Conservation (phyloP, 35 echinoderm and acorn worm genomes). For the Acanthaster planci region DNA sequence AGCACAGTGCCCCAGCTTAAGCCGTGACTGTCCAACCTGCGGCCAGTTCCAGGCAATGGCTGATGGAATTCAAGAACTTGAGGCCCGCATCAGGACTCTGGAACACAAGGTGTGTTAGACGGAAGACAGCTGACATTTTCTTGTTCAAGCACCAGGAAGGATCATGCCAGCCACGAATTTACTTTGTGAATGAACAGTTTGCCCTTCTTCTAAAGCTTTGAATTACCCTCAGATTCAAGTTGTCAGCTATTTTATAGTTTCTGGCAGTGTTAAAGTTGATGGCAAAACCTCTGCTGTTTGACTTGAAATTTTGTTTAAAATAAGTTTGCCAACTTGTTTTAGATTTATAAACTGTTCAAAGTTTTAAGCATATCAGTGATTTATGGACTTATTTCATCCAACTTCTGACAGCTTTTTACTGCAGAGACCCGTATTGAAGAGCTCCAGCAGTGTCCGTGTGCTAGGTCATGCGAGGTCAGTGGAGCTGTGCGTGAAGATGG, state of each 20-base stretch:
- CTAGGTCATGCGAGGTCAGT: constrained; percentile 56
- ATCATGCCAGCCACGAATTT: no score
- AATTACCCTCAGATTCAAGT: no score
- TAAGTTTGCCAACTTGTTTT: not conserved
- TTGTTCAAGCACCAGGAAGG: no score
- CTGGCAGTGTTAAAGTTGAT: no score
- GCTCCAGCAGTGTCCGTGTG: constrained; percentile 73
- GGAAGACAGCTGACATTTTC: no score
- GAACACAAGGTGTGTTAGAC: constrained; percentile 52
- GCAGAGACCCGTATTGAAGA: constrained; percentile 58
- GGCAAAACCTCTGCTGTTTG: no score
- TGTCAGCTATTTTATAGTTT: no score
- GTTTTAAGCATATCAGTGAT: no score
- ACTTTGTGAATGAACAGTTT: no score
- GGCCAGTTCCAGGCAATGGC: constrained; percentile 81
- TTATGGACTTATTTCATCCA: no score
- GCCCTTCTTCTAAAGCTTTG: no score
- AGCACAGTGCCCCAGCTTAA: constrained; percentile 69
- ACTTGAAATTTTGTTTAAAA: not conserved
- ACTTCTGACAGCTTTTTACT: constrained; percentile 44
- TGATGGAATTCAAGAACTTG: constrained; percentile 44
- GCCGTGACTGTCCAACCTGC: constrained; percentile 80
- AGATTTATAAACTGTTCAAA: not conserved
- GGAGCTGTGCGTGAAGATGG: constrained; percentile 46
- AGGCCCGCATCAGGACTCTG: constrained; percentile 56